A percentile compares a stretch with the other conserved stretches of the same genome.
phyloP scores from a whole-genome alignment of 2,888 invertebrate genomes.

The Hipparchia sbordonii region DNA sequence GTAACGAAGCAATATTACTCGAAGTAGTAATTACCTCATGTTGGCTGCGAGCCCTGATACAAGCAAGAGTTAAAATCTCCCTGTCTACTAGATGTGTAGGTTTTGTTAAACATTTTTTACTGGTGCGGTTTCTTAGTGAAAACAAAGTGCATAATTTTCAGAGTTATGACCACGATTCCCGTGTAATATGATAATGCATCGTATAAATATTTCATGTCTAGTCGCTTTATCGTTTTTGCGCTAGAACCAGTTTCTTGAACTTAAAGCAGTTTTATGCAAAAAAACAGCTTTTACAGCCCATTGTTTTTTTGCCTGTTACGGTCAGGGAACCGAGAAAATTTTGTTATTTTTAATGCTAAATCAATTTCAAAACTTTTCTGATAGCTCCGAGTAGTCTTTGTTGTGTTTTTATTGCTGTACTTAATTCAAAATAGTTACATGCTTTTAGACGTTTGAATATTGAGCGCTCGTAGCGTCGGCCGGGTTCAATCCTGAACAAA shows the following conservation, averaged over 20 bases:
- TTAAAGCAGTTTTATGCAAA: constrained; percentile 63
- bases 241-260: constrained; percentile 66
- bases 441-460: constrained; percentile 31
- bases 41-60: constrained; percentile 39
- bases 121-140: constrained; percentile 67
- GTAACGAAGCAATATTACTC: constrained; percentile 55
- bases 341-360: constrained; percentile 25
- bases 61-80: constrained; percentile 45
- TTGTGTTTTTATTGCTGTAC: constrained; percentile 16
- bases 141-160: constrained; percentile 79
- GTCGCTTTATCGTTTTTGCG: constrained; percentile 74
- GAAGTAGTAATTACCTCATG: constrained; percentile 43
- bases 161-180: constrained; percentile 78
- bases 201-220: constrained; percentile 80
- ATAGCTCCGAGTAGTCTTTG: constrained; percentile 13
- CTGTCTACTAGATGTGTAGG: constrained; percentile 21
- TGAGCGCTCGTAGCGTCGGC: constrained; percentile 29
- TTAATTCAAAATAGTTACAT: constrained; percentile 16
- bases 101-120: constrained; percentile 34
- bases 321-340: constrained; percentile 41
- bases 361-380: constrained; percentile 24
- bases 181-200: constrained; percentile 81
- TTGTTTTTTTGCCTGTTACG: constrained; percentile 56
- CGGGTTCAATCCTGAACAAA: constrained; percentile 38
- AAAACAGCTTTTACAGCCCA: constrained; percentile 55